Evolutionary conservation across 2,113 vertebrate species (phyloP).

Genomic region (Ciconia boyciana): DNA sequence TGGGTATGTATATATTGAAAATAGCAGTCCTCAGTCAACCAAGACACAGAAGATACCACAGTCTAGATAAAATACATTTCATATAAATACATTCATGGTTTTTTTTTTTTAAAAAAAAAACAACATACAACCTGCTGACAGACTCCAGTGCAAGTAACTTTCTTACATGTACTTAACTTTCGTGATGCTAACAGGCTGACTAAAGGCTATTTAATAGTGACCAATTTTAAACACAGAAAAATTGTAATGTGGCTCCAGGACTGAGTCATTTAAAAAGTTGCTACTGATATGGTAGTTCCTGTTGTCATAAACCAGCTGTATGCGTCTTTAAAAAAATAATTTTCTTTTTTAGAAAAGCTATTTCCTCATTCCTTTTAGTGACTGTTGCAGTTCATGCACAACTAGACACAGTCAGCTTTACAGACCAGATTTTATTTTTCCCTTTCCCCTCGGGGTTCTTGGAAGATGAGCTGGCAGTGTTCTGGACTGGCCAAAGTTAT

Average conservation of each 20-base stretch:
- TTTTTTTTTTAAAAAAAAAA: neutral
- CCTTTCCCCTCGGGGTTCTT: neutral
- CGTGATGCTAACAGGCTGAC: slow-evolving; percentile 14
- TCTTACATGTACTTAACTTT: neutral
- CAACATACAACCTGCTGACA: neutral
- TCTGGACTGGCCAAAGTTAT: slow-evolving; percentile 16
- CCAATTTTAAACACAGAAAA: slow-evolving; percentile 37
- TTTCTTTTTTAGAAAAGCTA: neutral
- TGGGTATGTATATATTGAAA: neutral
- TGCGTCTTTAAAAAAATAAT: neutral
- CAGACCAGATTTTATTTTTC: neutral
- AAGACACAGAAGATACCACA: neutral
- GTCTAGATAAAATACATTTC: slow-evolving; percentile 29
- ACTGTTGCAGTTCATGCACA: slow-evolving; percentile 19
- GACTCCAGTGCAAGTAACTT: neutral
- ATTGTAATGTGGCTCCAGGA: neutral
- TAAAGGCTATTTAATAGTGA: neutral
- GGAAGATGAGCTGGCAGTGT: slow-evolving; percentile 55
- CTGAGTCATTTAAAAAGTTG: neutral
- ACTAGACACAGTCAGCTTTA: slow-evolving; percentile 11
- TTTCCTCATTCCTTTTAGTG: slow-evolving; percentile 44
- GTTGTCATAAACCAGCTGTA: slow-evolving; percentile 24
- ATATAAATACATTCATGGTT: slow-evolving; percentile 35
- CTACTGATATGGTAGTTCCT: neutral
- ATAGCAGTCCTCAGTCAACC: slow-evolving; percentile 1